Base-by-base conservation (phyloP, 2,113 vertebrate species). In the Scatophagus argus region DNA sequence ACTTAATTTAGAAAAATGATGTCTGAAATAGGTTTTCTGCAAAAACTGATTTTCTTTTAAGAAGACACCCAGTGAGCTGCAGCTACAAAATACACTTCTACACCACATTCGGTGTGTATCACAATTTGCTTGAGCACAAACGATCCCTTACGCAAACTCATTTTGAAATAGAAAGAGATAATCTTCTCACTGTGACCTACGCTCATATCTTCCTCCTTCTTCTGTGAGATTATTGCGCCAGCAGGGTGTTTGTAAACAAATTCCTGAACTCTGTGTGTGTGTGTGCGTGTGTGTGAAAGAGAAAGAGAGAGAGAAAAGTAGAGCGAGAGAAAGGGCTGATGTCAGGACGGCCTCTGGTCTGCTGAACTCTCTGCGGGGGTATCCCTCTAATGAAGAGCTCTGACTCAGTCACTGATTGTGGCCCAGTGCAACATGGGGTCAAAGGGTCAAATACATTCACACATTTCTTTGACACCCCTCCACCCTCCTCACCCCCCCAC, bases 371-470 rank as follows among this genome's bases (percentile, higher is more conserved):
- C 85, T 58, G 74, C 0, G 23, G 87, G 87, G 74, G 64, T 46
- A 60, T 82, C 79, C 55, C 74, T 78, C 76, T 88, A 82, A 88
- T 88, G 74, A 89, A 81, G 87, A 74, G 49, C 71, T 73, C 51
- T 83, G 85, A 84, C 85, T 88, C 75, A 62, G 63, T 80, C 73
- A 11, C 75, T 84, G 78, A 89, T 83, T 81, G 49, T 54, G 83
- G 36, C 64, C 69, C 85, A 74, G 74, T 67, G 86, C 80, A 83
- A 76, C 82, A 49, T 13, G 31, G 77, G 83, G 85, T 36, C 79
- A 86, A 76, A 61, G 47, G 91, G 86, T 87, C 91, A 89, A 80
- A 91, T 43, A 70, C 74, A 80, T 90, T 91, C 84, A 87, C 89
- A 77, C 79, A 80, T 86, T 89, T 76, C 46, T 77, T 66, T 52